These are phyloP conservation scores for Drosophila aff. DNA, from an alignment of 1,140 invertebrate species.

Conservation along the genomic window DNA sequence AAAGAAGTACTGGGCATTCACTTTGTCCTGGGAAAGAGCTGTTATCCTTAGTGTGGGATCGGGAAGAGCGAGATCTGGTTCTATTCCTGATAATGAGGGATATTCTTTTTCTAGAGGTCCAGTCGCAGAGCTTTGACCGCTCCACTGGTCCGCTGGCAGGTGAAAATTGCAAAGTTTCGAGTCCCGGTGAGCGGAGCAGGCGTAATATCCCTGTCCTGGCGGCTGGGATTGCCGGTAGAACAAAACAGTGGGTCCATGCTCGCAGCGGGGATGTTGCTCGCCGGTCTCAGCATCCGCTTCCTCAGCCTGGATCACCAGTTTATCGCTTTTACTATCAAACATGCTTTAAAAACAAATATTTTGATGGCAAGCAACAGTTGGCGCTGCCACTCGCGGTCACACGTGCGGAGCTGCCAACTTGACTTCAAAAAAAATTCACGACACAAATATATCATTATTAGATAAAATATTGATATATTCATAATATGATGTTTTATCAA, in stretches of 20 bases:
- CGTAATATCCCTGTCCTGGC: constrained; percentile 87
- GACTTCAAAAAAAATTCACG: too few relatives aligned
- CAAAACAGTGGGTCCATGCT: constrained; percentile 70
- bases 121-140: not conserved
- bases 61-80: not conserved
- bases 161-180: constrained; percentile 88
- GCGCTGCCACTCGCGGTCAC: not conserved
- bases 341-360: constrained; percentile 8
- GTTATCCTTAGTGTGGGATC: constrained; percentile 87
- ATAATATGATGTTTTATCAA: too few relatives aligned
- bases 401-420: not conserved
- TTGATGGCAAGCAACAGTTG: constrained; percentile 9
- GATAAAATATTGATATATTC: too few relatives aligned
- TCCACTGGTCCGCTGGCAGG: constrained; percentile 47
- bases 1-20: constrained; percentile 92
- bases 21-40: constrained; percentile 88
- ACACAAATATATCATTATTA: too few relatives aligned
- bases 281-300: constrained; percentile 21
- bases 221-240: constrained; percentile 68
- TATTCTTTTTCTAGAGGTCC: constrained; percentile 1
- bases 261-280: constrained; percentile 52
- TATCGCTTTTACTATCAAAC: constrained; percentile 36
- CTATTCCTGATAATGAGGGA: constrained; percentile 14
- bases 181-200: constrained; percentile 92
- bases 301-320: constrained; percentile 50